phyloP scores from a whole-genome alignment of 2,888 invertebrate species.

The Tortricodes alternella region DNA sequence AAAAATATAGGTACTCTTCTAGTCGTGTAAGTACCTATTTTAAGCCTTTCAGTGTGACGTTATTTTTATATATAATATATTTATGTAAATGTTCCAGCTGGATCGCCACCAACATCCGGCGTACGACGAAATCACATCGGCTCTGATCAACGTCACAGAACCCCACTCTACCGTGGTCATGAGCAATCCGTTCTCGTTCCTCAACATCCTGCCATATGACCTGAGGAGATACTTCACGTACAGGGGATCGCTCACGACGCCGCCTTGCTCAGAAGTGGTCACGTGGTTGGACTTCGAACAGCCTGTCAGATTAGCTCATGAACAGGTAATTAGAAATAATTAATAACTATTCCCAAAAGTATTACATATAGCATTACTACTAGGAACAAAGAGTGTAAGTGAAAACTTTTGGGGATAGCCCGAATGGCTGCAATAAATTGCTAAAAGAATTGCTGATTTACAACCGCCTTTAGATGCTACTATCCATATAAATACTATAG shows the following conservation, averaged over 20 bases:
- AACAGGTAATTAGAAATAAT: slow-evolving; percentile 83
- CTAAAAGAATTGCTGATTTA: no score
- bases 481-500: neutral
- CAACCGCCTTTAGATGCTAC: neutral
- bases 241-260: slow-evolving; percentile 92
- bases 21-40: no score
- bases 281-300: slow-evolving; percentile 92
- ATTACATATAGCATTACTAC: no score
- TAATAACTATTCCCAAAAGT: no score
- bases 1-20: no score
- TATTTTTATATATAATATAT: neutral
- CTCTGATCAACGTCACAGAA: slow-evolving; percentile 79
- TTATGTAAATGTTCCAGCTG: slow-evolving; percentile 48
- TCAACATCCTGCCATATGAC: slow-evolving; percentile 79
- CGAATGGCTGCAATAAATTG: no score
- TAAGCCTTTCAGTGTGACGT: no score
- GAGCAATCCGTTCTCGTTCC: slow-evolving; percentile 75
- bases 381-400: no score
- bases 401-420: no score
- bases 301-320: slow-evolving; percentile 85
- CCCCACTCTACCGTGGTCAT: slow-evolving; percentile 78
- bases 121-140: slow-evolving; percentile 83
- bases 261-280: slow-evolving; percentile 92
- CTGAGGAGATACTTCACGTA: slow-evolving; percentile 90
- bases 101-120: slow-evolving; percentile 78